Evolutionary conservation across 2,888 invertebrate species (phyloP).

Genomic region (Mythimna albipuncta): DNA sequence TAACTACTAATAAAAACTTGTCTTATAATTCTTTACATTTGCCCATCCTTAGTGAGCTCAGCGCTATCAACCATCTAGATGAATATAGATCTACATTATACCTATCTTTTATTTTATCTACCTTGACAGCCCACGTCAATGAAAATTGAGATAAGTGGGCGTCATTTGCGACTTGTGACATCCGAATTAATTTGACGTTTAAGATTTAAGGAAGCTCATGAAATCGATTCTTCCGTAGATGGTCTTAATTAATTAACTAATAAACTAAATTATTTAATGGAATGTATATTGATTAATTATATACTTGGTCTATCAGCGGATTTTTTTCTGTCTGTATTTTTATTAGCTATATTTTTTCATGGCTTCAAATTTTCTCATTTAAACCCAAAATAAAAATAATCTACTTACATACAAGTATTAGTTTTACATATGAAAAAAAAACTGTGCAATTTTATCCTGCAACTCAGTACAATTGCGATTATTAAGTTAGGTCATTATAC

Average conservation of each 20-base stretch:
- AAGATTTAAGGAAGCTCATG: slow-evolving; percentile 22
- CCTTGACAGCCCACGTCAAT: slow-evolving; percentile 52
- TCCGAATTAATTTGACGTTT: slow-evolving; percentile 36
- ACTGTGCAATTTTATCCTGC: background rate
- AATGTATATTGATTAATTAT: background rate
- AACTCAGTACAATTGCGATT: background rate
- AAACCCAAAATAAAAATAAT: background rate
- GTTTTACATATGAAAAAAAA: background rate
- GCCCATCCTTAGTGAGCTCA: slow-evolving; percentile 9
- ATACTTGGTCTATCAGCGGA: background rate
- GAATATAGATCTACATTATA: slow-evolving; percentile 38
- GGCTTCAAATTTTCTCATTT: background rate
- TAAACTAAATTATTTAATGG: background rate
- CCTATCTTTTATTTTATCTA: slow-evolving; percentile 23
- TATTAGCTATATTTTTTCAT: slow-evolving; percentile 3
- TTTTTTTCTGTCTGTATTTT: background rate
- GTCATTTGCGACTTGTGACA: slow-evolving; percentile 29
- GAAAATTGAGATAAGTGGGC: slow-evolving; percentile 47
- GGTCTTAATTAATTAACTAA: slow-evolving; percentile 15
- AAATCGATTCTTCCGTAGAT: slow-evolving; percentile 36
- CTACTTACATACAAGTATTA: background rate
- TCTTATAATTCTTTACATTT: background rate
- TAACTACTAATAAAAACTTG: too few relatives aligned
- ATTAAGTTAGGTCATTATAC: background rate
- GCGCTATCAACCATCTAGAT: slow-evolving; percentile 49